These are phyloP conservation scores for Rhinophrynus dorsalis DNA, from an alignment of 2,797 vertebrate species.

Conservation along the genomic window DNA sequence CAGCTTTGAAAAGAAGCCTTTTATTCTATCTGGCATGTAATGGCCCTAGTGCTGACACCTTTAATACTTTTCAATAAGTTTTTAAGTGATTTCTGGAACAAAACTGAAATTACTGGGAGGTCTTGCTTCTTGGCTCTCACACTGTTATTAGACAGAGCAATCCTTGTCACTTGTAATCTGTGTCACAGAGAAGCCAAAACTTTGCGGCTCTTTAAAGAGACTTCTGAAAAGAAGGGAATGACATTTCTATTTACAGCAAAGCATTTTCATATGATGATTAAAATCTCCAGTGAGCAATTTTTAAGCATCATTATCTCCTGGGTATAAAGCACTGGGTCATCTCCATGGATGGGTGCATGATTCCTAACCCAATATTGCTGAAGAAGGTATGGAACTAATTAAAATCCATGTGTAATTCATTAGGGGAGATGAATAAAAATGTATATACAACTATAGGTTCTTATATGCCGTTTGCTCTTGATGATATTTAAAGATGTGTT, in stretches of 20 bases:
- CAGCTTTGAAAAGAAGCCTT: slow-evolving; percentile 44
- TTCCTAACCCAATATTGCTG: not conserved
- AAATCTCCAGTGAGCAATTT: slow-evolving; percentile 18
- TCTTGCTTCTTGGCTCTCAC: slow-evolving; percentile 32
- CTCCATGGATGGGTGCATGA: not conserved
- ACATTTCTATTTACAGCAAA: slow-evolving; percentile 15
- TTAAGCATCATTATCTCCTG: slow-evolving; percentile 12
- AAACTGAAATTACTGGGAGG: slow-evolving; percentile 32
- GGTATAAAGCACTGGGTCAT: not conserved
- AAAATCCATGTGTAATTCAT: too few species aligned
- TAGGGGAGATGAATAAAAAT: too few species aligned
- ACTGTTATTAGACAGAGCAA: slow-evolving; percentile 22
- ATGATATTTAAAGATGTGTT: too few species aligned
- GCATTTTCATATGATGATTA: slow-evolving; percentile 21
- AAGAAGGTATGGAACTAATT: too few species aligned
- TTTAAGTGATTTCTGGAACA: slow-evolving; percentile 46
- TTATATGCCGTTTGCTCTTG: too few species aligned
- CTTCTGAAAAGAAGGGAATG: slow-evolving; percentile 26
- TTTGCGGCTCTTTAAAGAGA: not conserved
- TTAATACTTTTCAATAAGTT: slow-evolving; percentile 41
- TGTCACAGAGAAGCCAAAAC: not conserved
- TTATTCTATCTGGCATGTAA: slow-evolving; percentile 47
- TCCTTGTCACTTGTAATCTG: slow-evolving; percentile 26
- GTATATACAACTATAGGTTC: too few species aligned
- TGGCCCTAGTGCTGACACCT: slow-evolving; percentile 43